A percentile compares a stretch with the other conserved stretches of the same genome.
Evolutionary conservation across 2,113 vertebrate genomes (phyloP).

Genomic region (Phainopepla nitens): DNA sequence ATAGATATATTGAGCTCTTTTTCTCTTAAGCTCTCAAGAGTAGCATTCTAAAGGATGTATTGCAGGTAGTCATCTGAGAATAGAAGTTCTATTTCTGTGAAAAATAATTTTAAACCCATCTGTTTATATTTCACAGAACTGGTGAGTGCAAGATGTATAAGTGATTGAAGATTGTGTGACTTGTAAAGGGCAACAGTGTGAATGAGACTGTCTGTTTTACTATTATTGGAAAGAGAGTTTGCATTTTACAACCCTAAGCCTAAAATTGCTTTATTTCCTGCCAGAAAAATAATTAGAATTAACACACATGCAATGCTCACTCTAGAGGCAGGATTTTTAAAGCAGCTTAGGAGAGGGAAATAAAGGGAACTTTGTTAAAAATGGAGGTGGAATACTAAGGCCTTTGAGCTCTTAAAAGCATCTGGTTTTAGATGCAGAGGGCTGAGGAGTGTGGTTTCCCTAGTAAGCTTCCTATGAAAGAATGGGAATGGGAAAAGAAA

Average conservation of each 20-base stretch:
- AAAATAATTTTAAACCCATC: slow-evolving; percentile 35
- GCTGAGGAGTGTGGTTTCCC: not conserved
- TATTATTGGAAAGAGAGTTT: not conserved
- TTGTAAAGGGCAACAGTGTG: slow-evolving; percentile 66
- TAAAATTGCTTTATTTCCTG: slow-evolving; percentile 2
- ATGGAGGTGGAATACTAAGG: not conserved
- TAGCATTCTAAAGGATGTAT: not conserved
- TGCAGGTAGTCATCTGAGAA: slow-evolving; percentile 6
- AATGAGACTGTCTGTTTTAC: slow-evolving; percentile 48
- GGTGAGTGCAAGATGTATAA: slow-evolving; percentile 22
- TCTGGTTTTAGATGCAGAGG: not conserved
- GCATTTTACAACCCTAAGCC: not conserved
- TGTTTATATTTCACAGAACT: slow-evolving; percentile 42
- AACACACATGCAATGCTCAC: not conserved
- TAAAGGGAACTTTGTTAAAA: not conserved
- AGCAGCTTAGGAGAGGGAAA: not conserved
- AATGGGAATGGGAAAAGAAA: not conserved
- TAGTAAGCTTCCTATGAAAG: not conserved
- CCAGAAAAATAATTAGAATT: slow-evolving; percentile 23
- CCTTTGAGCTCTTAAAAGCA: not conserved
- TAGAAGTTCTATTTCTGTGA: slow-evolving; percentile 20
- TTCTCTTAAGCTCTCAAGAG: not conserved
- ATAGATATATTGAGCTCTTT: not conserved
- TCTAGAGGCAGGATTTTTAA: not conserved
- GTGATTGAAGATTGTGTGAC: slow-evolving; percentile 57